Evolutionary conservation across 2,113 vertebrate genomes (phyloP), one percentile per base, ranked within the genome.

Genomic region (Tenebrosternarchus preto): DNA sequence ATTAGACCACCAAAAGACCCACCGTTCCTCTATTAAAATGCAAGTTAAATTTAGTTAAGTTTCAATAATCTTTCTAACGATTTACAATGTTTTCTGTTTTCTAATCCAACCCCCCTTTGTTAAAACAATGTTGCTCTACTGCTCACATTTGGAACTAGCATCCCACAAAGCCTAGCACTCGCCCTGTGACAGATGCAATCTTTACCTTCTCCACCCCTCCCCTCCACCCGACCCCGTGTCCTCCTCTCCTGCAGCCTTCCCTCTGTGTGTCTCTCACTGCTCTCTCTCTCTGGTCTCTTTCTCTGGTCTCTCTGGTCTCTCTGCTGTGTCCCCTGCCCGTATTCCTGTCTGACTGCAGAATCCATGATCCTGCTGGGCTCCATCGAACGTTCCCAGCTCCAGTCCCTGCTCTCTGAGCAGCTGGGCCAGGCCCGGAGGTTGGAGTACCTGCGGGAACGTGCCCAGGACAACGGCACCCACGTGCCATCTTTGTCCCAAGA

Each of bases 321-420:
- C 12, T 43, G 12, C 29, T 33, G 22, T 73, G 39, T 66, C 46
- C 66, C 59, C 27, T 69, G 59, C 57, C 43, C 19, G 31, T 57
- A 19, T 31, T 50, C 78, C 70, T 57, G 29, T 63, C 46, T 63
- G 24, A 1, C 43, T 53, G 27, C 89, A 99, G 98, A 99, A 73
- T 98, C 97, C 64, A 99, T 99, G 98, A 98, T 98, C 90, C 93
- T 99, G 76, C 94, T 99, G 90, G 98, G 98, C 63, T 99, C 98
- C 90, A 98, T 98, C 0, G 97, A 99, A 87, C 94, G 96, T 19
- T 88, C 95, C 0, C 96, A 98, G 92, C 94, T 99, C 25, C 95
- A 95, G 87, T 90, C 95, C 12, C 86, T 93, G 68, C 91, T 93
- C 79, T 89, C 91, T 0, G 73, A 90, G 11, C 92, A 93, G 91